Evolutionary conservation across 2,113 vertebrate genomes (phyloP).

Genomic region (Laterallus jamaicensis): DNA sequence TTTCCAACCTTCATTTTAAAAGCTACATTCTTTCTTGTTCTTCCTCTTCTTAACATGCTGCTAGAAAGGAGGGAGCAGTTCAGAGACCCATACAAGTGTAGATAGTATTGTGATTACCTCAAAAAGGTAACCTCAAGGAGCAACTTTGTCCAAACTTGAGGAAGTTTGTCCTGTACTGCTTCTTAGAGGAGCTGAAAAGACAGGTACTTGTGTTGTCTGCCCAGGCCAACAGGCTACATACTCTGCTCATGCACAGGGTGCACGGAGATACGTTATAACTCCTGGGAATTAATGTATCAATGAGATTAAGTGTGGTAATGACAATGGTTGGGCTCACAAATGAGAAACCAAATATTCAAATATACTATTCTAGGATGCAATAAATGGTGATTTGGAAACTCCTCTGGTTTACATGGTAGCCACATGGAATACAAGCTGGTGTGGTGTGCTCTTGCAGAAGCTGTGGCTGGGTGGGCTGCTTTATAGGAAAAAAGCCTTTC

Average conservation of each 20-base stretch:
- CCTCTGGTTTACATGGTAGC: background rate
- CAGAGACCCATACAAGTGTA: background rate
- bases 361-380: rapidly evolving
- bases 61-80: background rate
- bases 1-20: background rate
- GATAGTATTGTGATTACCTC: background rate
- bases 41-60: background rate
- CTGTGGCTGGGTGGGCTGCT: rapidly evolving
- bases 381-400: background rate
- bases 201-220: rapidly evolving
- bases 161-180: background rate
- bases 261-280: background rate
- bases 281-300: background rate
- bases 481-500: background rate
- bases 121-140: background rate
- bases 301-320: background rate
- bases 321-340: background rate
- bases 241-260: background rate
- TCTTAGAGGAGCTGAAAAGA: background rate
- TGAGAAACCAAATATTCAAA: background rate
- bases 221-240: background rate
- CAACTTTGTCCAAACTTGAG: background rate
- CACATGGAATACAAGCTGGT: rapidly evolving
- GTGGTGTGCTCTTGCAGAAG: background rate
- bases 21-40: background rate